Base-by-base conservation (phyloP, 2,888 invertebrate genomes). In the Lysandra coridon region DNA sequence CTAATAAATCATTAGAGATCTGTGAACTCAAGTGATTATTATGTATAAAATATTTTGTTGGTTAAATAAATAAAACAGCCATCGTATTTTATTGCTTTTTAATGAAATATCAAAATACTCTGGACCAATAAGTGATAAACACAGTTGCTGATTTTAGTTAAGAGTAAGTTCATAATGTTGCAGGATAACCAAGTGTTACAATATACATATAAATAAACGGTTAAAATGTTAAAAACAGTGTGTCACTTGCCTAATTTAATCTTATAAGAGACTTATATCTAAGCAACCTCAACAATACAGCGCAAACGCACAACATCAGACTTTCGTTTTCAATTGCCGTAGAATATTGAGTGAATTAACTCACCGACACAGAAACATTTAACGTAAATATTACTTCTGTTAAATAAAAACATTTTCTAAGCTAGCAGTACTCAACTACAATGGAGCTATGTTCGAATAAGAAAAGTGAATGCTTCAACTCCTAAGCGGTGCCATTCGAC, bases 71-170 rank as follows among this genome's bases (percentile, higher is more conserved):
- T 80, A 81, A 83, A 83, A 83, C 74, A 64, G 60, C 74, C 73
- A 78, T 44, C 83, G 84, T 85, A 88, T 86, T 85, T 86, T 85
- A 85, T 85, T 69, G 83, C 84, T 90, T 90, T 89, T 90, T 87
- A 91, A 91, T 87, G 90, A 91, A 91, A 89, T 90, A 91, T 88
- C 90, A 90, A 91, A 91, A 90, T 88, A 88, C 88, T 84, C 85
- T 85, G 85, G 84, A 86, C 84, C 69, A 69, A 37, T 69, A 69
- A 33, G 14, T 84, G 86, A 86, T 85, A 84, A 87, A 87, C 86
- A 88, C 86, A 86, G 86, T 87, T 85, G 86, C 85, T 83, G 86
- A 89, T 85, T 87, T 85, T 84, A 85, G 87, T 87, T 83, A 79
- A 82, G 82, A 80, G 79, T 75, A 37, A 79, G 75, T 79, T 75